phyloP scores from a whole-genome alignment of 2,113 vertebrate species.

The Osmerus mordax region DNA sequence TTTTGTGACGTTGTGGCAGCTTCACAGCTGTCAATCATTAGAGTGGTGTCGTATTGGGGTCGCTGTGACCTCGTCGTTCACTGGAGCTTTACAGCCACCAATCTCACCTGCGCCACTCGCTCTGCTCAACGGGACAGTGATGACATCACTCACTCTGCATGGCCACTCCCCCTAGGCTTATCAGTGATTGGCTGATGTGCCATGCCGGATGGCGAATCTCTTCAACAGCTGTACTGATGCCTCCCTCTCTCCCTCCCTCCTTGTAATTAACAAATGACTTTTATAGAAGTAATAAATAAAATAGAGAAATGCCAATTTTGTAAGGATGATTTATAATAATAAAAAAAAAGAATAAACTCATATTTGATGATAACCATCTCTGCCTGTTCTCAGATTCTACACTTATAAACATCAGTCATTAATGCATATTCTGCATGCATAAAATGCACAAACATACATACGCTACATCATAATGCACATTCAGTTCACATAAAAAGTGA shows the following conservation, averaged over 20 bases:
- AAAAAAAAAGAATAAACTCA: conserved; percentile 66
- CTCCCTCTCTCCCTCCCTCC: conserved; percentile 57
- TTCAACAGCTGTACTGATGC: conserved; percentile 63
- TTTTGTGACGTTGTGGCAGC: conserved; percentile 32
- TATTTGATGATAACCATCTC: conserved; percentile 64
- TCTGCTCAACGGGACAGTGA: conserved; percentile 44
- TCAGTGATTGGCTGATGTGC: conserved; percentile 44
- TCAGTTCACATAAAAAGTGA: too few species aligned
- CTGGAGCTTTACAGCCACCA: conserved; percentile 54
- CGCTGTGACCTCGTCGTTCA: conserved; percentile 39
- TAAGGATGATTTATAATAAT: conserved; percentile 76
- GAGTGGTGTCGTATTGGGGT: conserved; percentile 12
- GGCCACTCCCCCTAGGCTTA: conserved; percentile 61
- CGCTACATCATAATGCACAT: too few species aligned
- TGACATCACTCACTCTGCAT: conserved; percentile 38
- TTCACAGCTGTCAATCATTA: conserved; percentile 26
- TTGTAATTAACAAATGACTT: conserved; percentile 79
- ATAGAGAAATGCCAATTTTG: conserved; percentile 76
- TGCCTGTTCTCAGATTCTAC: conserved; percentile 17
- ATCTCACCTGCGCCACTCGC: conserved; percentile 18
- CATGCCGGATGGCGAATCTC: conserved; percentile 17
- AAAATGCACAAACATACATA: too few species aligned
- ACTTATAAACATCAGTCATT: neutral
- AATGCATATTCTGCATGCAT: too few species aligned
- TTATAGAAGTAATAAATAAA: conserved; percentile 76